These are phyloP conservation scores for Mimachlamys varia DNA, from an alignment of 2,888 invertebrate species.

Conservation along the genomic window DNA sequence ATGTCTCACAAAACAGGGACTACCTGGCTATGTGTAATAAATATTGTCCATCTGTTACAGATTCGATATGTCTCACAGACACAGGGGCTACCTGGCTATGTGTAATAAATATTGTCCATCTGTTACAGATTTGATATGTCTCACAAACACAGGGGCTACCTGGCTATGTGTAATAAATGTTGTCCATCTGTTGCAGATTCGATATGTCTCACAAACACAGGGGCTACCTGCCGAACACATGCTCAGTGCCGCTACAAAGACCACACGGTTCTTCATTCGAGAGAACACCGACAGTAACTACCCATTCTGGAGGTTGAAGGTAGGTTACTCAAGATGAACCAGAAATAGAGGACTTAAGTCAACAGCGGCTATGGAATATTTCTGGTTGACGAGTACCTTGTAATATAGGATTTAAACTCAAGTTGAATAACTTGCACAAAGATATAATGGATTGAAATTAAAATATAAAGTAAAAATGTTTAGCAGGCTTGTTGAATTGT, in stretches of 20 bases:
- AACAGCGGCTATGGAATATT: too few relatives aligned
- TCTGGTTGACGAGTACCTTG: too few relatives aligned
- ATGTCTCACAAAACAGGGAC: conserved; percentile 97
- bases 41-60: conserved; percentile 83
- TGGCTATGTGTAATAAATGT: too few relatives aligned
- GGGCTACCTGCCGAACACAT: conserved; percentile 98
- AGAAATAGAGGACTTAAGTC: too few relatives aligned
- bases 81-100: conserved; percentile 92
- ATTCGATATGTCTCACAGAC: conserved; percentile 98
- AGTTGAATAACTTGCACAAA: too few relatives aligned
- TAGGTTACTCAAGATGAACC: conserved; percentile 51
- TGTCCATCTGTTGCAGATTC: conserved; percentile 86
- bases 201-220: conserved; percentile 98
- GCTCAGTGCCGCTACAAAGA: conserved; percentile 98
- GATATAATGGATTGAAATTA: too few relatives aligned
- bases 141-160: conserved; percentile 94
- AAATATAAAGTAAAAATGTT: too few relatives aligned
- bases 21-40: conserved; percentile 86
- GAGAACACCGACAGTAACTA: conserved; percentile 87
- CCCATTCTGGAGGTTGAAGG: conserved; percentile 86
- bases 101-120: conserved; percentile 2
- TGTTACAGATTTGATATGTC: conserved; percentile 94
- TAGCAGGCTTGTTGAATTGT: too few relatives aligned
- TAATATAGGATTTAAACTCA: too few relatives aligned
- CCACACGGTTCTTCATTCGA: conserved; percentile 98